Evolutionary conservation across 2,888 invertebrate species (phyloP).

Genomic region (Brenthis daphne): DNA sequence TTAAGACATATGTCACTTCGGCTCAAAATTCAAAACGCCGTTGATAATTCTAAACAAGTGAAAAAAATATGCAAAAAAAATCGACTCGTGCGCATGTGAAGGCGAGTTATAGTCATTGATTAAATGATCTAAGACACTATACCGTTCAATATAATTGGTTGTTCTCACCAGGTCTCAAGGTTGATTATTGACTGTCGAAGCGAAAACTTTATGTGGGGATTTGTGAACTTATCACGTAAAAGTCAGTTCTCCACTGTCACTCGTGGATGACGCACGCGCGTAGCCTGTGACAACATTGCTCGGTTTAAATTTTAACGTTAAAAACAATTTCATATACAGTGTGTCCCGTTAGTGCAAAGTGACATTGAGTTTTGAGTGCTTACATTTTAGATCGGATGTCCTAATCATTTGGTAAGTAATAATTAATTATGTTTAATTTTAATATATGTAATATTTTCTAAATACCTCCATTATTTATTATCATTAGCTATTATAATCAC

Average conservation of each 20-base stretch:
- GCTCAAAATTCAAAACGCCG: constrained; percentile 12
- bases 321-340: constrained; percentile 68
- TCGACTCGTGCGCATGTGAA: constrained; percentile 74
- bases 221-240: constrained; percentile 60
- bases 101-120: constrained; percentile 51
- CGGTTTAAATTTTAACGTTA: constrained; percentile 62
- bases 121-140: constrained; percentile 48
- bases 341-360: constrained; percentile 69
- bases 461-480: constrained; percentile 5
- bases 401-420: constrained; percentile 51
- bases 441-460: constrained; percentile 3
- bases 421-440: not conserved
- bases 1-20: constrained; percentile 3
- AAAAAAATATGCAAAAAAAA: constrained; percentile 70
- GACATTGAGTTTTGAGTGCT: constrained; percentile 59
- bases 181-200: constrained; percentile 39
- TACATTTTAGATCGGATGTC: constrained; percentile 64
- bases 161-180: constrained; percentile 30
- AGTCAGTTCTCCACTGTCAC: constrained; percentile 65
- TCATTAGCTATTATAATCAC: not conserved
- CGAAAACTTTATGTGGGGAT: constrained; percentile 41
- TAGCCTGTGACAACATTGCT: constrained; percentile 54
- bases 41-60: constrained; percentile 24
- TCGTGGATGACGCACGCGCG: constrained; percentile 63
- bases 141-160: constrained; percentile 31